phyloP scores from a whole-genome alignment of 2,113 vertebrate species.

The Thamnophis sirtalis region DNA sequence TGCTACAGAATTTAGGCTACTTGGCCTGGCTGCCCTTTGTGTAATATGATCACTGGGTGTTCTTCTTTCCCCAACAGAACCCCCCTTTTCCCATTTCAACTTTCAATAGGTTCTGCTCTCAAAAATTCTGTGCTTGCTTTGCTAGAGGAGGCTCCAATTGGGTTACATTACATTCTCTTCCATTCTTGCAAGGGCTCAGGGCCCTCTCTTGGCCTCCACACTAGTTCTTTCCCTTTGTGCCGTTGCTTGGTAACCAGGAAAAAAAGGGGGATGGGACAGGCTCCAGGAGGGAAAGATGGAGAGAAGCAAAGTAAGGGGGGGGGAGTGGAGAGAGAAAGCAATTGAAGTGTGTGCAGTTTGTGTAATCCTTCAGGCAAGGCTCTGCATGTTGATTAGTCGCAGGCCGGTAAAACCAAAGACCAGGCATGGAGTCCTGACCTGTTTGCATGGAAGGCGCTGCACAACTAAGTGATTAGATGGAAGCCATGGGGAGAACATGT shows the following conservation, averaged over 20 bases:
- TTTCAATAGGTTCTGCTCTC: not conserved
- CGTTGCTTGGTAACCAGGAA: slow-evolving; percentile 82
- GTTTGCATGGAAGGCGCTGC: not conserved
- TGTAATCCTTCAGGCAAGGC: slow-evolving; percentile 34
- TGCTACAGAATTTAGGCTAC: not conserved
- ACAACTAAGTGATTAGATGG: not conserved
- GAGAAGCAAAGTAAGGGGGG: slow-evolving; percentile 1
- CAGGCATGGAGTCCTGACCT: slow-evolving; percentile 16
- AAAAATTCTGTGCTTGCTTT: not conserved
- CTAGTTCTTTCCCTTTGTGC: slow-evolving; percentile 70
- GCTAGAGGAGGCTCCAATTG: slow-evolving; percentile 58
- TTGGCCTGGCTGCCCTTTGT: not conserved
- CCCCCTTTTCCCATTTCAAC: not conserved
- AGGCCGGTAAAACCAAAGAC: slow-evolving; percentile 22
- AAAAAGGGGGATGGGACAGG: slow-evolving; percentile 67
- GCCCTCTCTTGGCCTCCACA: slow-evolving; percentile 61
- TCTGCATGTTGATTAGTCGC: slow-evolving; percentile 35
- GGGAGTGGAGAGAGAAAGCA: slow-evolving; percentile 3
- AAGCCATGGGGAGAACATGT: not conserved
- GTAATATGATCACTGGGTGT: not conserved
- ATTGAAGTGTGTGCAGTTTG: slow-evolving; percentile 21
- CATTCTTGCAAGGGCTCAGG: slow-evolving; percentile 66
- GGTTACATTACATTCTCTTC: slow-evolving; percentile 67
- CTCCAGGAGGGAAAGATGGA: slow-evolving; percentile 68
- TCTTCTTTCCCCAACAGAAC: not conserved